These are phyloP conservation scores for Homarus americanus DNA, from an alignment of 1,140 invertebrate species.

Conservation along the genomic window DNA sequence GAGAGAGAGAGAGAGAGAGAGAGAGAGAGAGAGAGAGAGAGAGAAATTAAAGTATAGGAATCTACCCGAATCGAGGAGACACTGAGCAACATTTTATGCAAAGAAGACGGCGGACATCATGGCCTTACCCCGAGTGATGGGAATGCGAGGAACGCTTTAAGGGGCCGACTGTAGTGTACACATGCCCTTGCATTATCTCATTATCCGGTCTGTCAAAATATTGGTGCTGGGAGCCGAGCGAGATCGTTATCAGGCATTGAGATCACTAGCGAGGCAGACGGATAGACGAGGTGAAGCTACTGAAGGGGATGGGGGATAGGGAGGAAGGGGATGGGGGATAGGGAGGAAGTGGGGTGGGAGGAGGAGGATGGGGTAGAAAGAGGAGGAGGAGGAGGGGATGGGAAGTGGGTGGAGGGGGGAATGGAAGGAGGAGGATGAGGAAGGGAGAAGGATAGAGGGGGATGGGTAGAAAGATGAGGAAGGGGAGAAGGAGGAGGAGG, in stretches of 20 bases:
- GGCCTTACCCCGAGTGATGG: not conserved
- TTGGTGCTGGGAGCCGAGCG: not conserved
- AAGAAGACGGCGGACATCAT: not conserved
- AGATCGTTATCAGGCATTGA: no score
- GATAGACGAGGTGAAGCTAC: not conserved
- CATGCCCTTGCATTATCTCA: slow-evolving; percentile 18
- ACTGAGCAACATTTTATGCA: slow-evolving; percentile 6
- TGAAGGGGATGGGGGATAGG: not conserved
- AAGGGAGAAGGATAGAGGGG: not conserved
- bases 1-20: no score
- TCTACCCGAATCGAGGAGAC: no score
- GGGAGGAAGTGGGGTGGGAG: no score
- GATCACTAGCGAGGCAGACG: not conserved
- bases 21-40: no score
- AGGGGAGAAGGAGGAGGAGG: not conserved
- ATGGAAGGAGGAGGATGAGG: not conserved
- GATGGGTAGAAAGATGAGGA: not conserved
- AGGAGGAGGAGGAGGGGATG: not conserved
- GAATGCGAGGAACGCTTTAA: slow-evolving; percentile 45
- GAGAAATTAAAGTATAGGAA: no score
- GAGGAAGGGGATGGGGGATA: not conserved
- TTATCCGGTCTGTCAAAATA: slow-evolving; percentile 56
- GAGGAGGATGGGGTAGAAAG: not conserved
- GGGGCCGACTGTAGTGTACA: slow-evolving; percentile 1
- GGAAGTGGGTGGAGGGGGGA: not conserved